A percentile compares a stretch with the other conserved stretches of the same genome.
Conservation (phyloP, 1,140 invertebrate species). For the Phortica variegata region DNA sequence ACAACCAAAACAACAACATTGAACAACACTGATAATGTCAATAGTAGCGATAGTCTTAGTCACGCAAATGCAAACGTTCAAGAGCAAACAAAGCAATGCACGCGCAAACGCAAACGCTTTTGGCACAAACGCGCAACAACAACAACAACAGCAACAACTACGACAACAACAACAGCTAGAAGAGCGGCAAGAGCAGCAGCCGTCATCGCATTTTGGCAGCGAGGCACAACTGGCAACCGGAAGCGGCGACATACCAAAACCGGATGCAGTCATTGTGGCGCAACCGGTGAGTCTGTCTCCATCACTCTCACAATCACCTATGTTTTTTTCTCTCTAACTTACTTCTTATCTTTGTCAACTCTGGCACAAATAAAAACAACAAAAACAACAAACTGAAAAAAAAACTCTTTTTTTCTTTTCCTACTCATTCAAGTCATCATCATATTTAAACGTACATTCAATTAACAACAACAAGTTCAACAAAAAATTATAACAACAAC, state of each 20-base stretch:
- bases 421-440: background rate
- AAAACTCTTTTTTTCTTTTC: slow-evolving; percentile 6
- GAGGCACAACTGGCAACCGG: slow-evolving; percentile 41
- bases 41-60: slow-evolving; percentile 40
- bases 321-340: slow-evolving; percentile 4
- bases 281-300: slow-evolving; percentile 49
- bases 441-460: background rate
- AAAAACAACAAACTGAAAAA: no score
- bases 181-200: no score
- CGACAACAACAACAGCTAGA: no score
- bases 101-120: slow-evolving; percentile 32
- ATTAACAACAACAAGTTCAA: no score
- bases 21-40: slow-evolving; percentile 27
- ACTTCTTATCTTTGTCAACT: slow-evolving; percentile 1
- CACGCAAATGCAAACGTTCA: slow-evolving; percentile 18
- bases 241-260: slow-evolving; percentile 35
- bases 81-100: slow-evolving; percentile 16
- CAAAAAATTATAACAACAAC: no score
- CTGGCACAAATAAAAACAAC: no score
- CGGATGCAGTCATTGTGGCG: slow-evolving; percentile 56
- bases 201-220: slow-evolving; percentile 42
- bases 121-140: slow-evolving; percentile 36
- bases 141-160: slow-evolving; percentile 1
- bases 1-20: slow-evolving; percentile 21
- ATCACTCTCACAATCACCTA: background rate